A percentile compares a stretch with the other conserved stretches of the same genome.
These are phyloP conservation scores for Aethina tumida DNA, from an alignment of 1,140 invertebrate species.

Conservation along the genomic window DNA sequence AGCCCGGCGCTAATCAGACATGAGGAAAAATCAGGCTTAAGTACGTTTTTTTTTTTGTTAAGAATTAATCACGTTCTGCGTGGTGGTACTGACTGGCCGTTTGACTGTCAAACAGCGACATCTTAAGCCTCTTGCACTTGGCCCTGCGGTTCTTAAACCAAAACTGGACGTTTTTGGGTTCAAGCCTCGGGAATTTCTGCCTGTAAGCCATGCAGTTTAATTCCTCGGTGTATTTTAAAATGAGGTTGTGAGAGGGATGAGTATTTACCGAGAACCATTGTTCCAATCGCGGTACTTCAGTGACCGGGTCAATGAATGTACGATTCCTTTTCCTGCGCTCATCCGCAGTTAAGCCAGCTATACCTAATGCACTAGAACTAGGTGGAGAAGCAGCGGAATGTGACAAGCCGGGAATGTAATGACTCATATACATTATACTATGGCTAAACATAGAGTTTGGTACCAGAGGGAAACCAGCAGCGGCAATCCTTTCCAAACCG, in stretches of 20 bases:
- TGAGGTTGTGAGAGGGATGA: constrained; percentile 92
- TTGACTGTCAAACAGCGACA: constrained; percentile 63
- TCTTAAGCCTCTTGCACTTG: constrained; percentile 89
- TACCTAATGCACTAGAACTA: constrained; percentile 46
- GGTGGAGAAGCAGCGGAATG: constrained; percentile 39
- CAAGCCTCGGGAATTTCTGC: constrained; percentile 91
- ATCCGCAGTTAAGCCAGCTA: constrained; percentile 55
- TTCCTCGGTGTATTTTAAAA: constrained; percentile 94
- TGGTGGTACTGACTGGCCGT: constrained; percentile 29
- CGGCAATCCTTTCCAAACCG: constrained; percentile 40
- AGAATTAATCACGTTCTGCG: constrained; percentile 27
- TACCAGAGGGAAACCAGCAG: constrained; percentile 61
- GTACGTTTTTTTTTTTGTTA: background rate
- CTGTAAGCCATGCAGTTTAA: constrained; percentile 89
- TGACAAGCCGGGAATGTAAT: constrained; percentile 60
- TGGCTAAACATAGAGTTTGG: constrained; percentile 76
- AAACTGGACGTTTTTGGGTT: constrained; percentile 97
- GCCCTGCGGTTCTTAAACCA: constrained; percentile 94
- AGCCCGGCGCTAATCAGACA: no score
- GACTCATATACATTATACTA: constrained; percentile 85
- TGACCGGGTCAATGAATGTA: constrained; percentile 98
- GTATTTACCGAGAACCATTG: constrained; percentile 97
- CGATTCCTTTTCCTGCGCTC: constrained; percentile 87
- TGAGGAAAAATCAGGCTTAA: no score
- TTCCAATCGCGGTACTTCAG: constrained; percentile 92